phyloP scores from a whole-genome alignment of 2,888 invertebrate genomes.

The Thymelicus lineola region DNA sequence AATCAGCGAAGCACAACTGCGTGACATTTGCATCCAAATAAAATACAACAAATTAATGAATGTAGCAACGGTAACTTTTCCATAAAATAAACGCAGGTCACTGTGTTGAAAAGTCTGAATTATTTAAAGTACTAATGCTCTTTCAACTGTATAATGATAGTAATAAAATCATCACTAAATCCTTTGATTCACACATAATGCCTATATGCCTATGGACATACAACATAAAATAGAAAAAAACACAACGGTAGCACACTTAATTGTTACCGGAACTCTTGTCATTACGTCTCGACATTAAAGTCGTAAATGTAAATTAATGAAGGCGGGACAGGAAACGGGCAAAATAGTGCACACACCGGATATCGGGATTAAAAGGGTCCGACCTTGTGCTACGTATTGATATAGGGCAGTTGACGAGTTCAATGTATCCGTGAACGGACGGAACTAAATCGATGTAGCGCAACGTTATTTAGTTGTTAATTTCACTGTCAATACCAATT shows the following conservation, averaged over 20 bases:
- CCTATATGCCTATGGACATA: background rate
- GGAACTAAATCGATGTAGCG: constrained; percentile 5
- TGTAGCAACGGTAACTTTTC: constrained; percentile 49
- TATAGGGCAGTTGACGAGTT: constrained; percentile 41
- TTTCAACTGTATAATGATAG: too few relatives aligned
- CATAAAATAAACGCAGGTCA: too few relatives aligned
- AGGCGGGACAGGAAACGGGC: constrained; percentile 70
- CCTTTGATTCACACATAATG: too few relatives aligned
- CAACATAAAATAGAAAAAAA: background rate
- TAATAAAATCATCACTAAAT: too few relatives aligned
- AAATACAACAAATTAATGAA: constrained; percentile 45
- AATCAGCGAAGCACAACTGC: constrained; percentile 57
- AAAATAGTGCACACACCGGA: constrained; percentile 70
- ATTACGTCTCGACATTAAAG: constrained; percentile 60
- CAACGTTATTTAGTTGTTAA: background rate
- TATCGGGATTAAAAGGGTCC: constrained; percentile 68
- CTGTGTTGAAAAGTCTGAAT: too few relatives aligned
- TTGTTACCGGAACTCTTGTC: constrained; percentile 57
- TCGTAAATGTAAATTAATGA: constrained; percentile 71
- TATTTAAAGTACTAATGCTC: too few relatives aligned
- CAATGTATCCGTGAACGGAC: constrained; percentile 12
- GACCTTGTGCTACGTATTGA: constrained; percentile 63
- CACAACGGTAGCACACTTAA: constrained; percentile 5
- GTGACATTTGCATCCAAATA: constrained; percentile 63
- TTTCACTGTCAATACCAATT: constrained; percentile 23